These are phyloP conservation scores for Drosophila testacea DNA, from an alignment of 2,888 invertebrate genomes.

Conservation along the genomic window DNA sequence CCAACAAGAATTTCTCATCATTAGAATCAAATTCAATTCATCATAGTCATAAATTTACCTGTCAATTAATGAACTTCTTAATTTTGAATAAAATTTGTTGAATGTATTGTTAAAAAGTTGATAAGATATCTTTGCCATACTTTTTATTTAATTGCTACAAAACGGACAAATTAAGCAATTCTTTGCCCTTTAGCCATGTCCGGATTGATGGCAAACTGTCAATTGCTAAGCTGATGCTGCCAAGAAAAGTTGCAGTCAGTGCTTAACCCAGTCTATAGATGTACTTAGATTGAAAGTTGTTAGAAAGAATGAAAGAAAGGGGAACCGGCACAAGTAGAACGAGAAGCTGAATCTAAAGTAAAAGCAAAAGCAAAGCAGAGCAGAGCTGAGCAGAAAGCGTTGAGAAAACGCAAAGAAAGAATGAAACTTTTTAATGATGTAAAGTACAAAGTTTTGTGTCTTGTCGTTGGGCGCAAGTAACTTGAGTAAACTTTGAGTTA, in stretches of 20 bases:
- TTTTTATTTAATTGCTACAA: slow-evolving; percentile 57
- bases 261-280: slow-evolving; percentile 70
- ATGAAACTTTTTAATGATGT: slow-evolving; percentile 84
- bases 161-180: slow-evolving; percentile 67
- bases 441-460: slow-evolving; percentile 83
- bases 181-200: slow-evolving; percentile 31
- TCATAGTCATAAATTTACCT: slow-evolving; percentile 14
- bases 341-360: slow-evolving; percentile 20
- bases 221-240: slow-evolving; percentile 66
- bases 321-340: slow-evolving; percentile 14
- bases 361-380: slow-evolving; percentile 19
- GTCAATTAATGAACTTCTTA: slow-evolving; percentile 14
- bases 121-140: slow-evolving; percentile 32
- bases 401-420: slow-evolving; percentile 62
- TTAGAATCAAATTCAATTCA: not conserved
- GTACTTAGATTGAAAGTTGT: slow-evolving; percentile 60
- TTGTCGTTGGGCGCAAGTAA: slow-evolving; percentile 73
- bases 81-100: slow-evolving; percentile 24
- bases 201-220: slow-evolving; percentile 74
- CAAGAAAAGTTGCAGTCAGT: slow-evolving; percentile 53
- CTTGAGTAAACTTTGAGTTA: slow-evolving; percentile 80
- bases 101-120: slow-evolving; percentile 45
- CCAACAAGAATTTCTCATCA: not conserved
- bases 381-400: slow-evolving; percentile 18
- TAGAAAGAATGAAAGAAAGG: slow-evolving; percentile 14